Evolutionary conservation across 2,888 invertebrate species (phyloP), one percentile per base, ranked within the genome.

Genomic region (Biston betularia): DNA sequence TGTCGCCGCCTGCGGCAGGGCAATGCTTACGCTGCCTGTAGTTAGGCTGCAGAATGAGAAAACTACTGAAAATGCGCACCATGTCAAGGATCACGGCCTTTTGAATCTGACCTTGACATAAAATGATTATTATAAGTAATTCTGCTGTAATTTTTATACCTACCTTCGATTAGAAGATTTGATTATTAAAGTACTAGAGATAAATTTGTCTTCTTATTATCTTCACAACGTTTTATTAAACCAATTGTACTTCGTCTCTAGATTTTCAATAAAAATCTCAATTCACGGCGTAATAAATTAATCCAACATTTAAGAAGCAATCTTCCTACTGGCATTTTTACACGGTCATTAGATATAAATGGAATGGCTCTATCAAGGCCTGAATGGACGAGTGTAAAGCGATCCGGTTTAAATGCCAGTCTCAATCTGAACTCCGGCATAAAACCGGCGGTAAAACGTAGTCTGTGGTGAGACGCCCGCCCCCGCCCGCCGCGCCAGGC

Each of bases 341-440:
- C 86, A 77, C 83, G 87, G 86, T 86, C 88, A 88, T 89, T 88
- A 87, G 77, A 81, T 84, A 86, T 90, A 88, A 90, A 90, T 87
- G 86, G 78, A 86, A 88, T 82, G 77, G 86, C 81, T 86, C 86
- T 86, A 89, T 89, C 89, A 89, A 87, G 85, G 76, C 76, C 74
- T 81, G 86, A 89, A 86, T 85, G 88, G 87, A 65, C 79, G 85
- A 83, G 87, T 87, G 88, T 86, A 89, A 89, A 89, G 85, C 84
- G 83, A 86, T 87, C 86, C 82, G 75, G 88, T 83, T 87, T 84
- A 83, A 89, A 88, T 83, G 79, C 56, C 81, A 79, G 80, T 82
- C 86, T 85, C 90, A 89, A 91, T 90, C 90, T 88, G 84, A 82
- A 84, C 80, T 86, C 89, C 87, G 82, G 84, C 83, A 85, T 91